These are phyloP conservation scores for Hirtodrosophila cameraria DNA, from an alignment of 2,888 invertebrate genomes.

Conservation along the genomic window DNA sequence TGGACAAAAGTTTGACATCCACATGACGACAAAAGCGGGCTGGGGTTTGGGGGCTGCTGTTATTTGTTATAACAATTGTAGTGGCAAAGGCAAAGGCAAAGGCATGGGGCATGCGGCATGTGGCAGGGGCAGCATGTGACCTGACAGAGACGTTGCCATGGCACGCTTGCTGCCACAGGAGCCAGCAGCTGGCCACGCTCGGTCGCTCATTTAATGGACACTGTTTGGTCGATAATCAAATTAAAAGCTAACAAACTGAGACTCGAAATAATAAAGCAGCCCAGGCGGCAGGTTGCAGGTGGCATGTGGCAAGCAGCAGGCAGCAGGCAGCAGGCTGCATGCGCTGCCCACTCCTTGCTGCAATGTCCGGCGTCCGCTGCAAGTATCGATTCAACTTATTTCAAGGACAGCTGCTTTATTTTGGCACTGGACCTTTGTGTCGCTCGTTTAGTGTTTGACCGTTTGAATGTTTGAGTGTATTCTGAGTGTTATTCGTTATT, in stretches of 20 bases:
- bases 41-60: slow-evolving; percentile 41
- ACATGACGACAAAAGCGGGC: slow-evolving; percentile 65
- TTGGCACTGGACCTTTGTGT: slow-evolving; percentile 26
- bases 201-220: slow-evolving; percentile 79
- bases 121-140: not conserved
- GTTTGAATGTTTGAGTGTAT: not conserved
- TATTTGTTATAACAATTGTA: slow-evolving; percentile 76
- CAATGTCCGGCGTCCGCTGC: slow-evolving; percentile 1
- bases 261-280: not conserved
- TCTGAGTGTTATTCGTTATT: slow-evolving; percentile 2
- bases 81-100: not conserved
- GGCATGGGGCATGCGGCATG: not conserved
- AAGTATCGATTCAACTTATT: slow-evolving; percentile 47
- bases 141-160: slow-evolving; percentile 57
- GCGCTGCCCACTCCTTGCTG: not conserved
- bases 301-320: not conserved
- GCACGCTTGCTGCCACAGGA: slow-evolving; percentile 39
- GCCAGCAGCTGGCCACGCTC: slow-evolving; percentile 59
- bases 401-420: slow-evolving; percentile 60
- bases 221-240: slow-evolving; percentile 83
- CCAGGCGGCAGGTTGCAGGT: not conserved
- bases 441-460: slow-evolving; percentile 63
- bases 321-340: slow-evolving; percentile 20
- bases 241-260: slow-evolving; percentile 56
- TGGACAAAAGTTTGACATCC: slow-evolving; percentile 78